Base-by-base conservation (phyloP, 2,113 vertebrate species). In the Oreochromis niloticus region DNA sequence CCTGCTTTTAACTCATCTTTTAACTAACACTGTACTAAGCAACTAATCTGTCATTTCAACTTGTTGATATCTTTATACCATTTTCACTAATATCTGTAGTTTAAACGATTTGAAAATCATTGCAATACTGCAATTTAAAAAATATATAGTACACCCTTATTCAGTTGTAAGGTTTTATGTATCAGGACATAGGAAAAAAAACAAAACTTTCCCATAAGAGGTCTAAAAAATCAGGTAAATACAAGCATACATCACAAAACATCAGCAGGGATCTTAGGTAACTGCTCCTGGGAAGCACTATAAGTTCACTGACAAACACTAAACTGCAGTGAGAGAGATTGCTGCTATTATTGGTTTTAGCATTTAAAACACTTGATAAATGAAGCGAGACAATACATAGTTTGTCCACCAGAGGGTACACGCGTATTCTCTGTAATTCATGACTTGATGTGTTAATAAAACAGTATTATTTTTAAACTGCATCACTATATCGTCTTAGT, bases 351-450 rank as follows among this genome's bases (percentile, higher is more conserved):
- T 6, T 73, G 41, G 39, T 46, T 24, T 73, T 16, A 10, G 68
- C 41, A 17, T 46, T 46, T 27, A 46, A 27, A 46, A 27, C 3
- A 46, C 39, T 46, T 0, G 1, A 73, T 46, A 10, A 73, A 46
- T 17, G 5, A 46, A 46, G 46, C 2, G 22, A 73, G 68, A 46
- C 22, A 27, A 46, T 46, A 27, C 41, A 73, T 17, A 7, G 22
- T 73, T 27, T 73, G 68, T 73, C 68, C 68, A 73, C 39, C 39
- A 46, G 68, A 27, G 68, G 68, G 36, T 39, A 66, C 63, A 22
- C 1, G 7, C 2, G 2, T 68, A n/a, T 36, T 63, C 59, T 19
- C 5, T 63, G 61, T 66, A 66, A 39, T 66, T 39, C 61, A 39
- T 68, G 43, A 71, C 66, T 68, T 8, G 11, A 14, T 41, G 66